Percentiles rank a stretch among this genome's conserved stretches.
Evolutionary conservation across 2,888 invertebrate species (phyloP).

Genomic region (Zonitis immaculata): DNA sequence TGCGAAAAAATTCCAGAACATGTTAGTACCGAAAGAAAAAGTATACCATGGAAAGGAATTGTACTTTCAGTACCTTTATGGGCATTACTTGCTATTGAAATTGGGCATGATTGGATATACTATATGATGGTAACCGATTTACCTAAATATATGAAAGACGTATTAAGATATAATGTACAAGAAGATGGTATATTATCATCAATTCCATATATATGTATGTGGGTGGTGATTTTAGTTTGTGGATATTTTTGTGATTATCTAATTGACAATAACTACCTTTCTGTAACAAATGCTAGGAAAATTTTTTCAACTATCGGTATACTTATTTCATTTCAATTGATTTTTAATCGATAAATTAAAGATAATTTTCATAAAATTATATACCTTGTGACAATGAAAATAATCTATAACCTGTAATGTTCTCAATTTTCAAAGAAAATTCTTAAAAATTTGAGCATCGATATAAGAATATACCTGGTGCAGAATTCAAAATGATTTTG

Average conservation of each 20-base stretch:
- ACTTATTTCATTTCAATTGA: no score
- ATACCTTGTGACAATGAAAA: no score
- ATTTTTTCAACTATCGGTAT: no score
- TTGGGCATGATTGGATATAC: constrained; percentile 67
- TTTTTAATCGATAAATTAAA: no score
- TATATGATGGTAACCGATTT: constrained; percentile 68
- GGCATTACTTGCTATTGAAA: constrained; percentile 71
- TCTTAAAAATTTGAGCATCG: no score
- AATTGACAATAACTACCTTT: no score
- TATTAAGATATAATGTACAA: constrained; percentile 60
- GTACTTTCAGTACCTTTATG: constrained; percentile 65
- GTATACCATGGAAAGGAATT: constrained; percentile 69
- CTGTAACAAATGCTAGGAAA: no score
- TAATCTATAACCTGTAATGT: no score
- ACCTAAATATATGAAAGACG: constrained; percentile 58
- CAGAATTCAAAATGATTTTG: no score
- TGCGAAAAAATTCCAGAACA: constrained; percentile 22
- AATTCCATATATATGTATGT: constrained; percentile 62
- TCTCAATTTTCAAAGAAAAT: no score
- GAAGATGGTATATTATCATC: constrained; percentile 59
- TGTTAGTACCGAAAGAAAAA: constrained; percentile 29
- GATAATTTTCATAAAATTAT: no score
- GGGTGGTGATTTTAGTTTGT: constrained; percentile 55
- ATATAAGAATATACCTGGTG: no score
- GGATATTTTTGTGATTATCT: constrained; percentile 66